Conservation (phyloP, 2,888 invertebrate genomes). For the Watsonalla cultraria region DNA sequence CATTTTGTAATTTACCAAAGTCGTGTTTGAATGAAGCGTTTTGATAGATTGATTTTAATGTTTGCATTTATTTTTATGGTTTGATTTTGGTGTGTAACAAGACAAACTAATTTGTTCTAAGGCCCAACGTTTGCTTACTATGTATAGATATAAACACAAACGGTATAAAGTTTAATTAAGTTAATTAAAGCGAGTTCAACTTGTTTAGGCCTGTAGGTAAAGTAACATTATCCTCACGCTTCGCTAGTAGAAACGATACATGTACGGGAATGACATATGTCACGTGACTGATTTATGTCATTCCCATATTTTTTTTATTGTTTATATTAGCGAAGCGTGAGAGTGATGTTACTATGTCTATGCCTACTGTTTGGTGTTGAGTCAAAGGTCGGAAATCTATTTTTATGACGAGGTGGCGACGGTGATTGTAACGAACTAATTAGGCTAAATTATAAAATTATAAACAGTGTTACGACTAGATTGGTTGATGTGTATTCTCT, state of each 20-base stretch:
- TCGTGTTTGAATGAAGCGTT: constrained; percentile 8
- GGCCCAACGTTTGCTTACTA: neutral
- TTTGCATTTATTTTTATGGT: constrained; percentile 29
- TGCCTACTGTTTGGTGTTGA: constrained; percentile 26
- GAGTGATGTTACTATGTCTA: neutral
- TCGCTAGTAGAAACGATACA: too few relatives aligned
- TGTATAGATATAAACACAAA: neutral
- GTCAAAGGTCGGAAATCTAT: constrained; percentile 40
- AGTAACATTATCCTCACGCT: too few relatives aligned
- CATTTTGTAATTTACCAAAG: constrained; percentile 18
- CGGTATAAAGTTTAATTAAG: too few relatives aligned
- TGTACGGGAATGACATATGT: too few relatives aligned
- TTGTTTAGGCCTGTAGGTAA: too few relatives aligned
- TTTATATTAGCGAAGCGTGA: too few relatives aligned
- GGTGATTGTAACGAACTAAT: constrained; percentile 39
- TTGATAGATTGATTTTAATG: constrained; percentile 12
- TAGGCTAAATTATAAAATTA: constrained; percentile 30
- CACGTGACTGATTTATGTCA: too few relatives aligned
- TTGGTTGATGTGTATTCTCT: constrained; percentile 35
- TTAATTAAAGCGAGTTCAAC: too few relatives aligned
- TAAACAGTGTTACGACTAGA: constrained; percentile 43
- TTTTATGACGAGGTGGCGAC: constrained; percentile 36
- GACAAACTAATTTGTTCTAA: constrained; percentile 2
- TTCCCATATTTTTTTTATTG: too few relatives aligned
- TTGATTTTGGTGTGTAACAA: constrained; percentile 15